Conservation (phyloP, 1,140 invertebrate species). For the Dufourea novaeangliae region DNA sequence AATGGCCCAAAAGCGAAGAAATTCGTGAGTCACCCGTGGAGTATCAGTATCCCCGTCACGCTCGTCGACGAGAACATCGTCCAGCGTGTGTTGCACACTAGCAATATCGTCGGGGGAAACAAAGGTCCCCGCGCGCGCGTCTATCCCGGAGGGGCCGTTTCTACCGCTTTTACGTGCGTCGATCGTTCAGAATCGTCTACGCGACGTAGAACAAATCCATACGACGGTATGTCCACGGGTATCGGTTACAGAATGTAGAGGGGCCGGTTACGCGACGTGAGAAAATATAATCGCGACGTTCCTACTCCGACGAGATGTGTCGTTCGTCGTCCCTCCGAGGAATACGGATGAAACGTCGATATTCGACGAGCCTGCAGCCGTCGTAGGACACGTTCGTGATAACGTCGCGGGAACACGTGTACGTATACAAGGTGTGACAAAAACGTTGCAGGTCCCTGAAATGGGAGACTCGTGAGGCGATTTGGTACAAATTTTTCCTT, state of each 20-base stretch:
- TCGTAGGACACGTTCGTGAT: slow-evolving; percentile 32
- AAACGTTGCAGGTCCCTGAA: too few relatives aligned
- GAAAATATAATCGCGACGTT: slow-evolving; percentile 69
- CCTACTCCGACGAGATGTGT: slow-evolving; percentile 44
- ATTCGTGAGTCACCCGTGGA: not conserved
- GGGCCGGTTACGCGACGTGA: slow-evolving; percentile 53
- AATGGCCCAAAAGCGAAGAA: not conserved
- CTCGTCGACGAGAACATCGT: not conserved
- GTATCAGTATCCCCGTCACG: not conserved
- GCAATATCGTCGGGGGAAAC: not conserved
- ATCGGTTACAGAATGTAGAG: slow-evolving; percentile 6
- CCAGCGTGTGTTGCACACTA: not conserved
- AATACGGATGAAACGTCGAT: slow-evolving; percentile 59
- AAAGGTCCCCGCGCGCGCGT: too few relatives aligned
- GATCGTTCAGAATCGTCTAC: too few relatives aligned
- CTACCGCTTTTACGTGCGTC: too few relatives aligned
- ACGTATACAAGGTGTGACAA: too few relatives aligned
- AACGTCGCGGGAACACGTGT: slow-evolving; percentile 31
- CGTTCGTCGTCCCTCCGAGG: slow-evolving; percentile 55
- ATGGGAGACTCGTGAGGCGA: too few relatives aligned
- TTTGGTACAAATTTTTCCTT: too few relatives aligned
- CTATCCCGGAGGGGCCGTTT: too few relatives aligned
- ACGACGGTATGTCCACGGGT: too few relatives aligned
- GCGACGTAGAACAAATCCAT: not conserved
- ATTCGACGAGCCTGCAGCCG: slow-evolving; percentile 39